These are phyloP conservation scores for Zootermopsis nevadensis DNA, from an alignment of 2,888 invertebrate genomes.

Conservation along the genomic window DNA sequence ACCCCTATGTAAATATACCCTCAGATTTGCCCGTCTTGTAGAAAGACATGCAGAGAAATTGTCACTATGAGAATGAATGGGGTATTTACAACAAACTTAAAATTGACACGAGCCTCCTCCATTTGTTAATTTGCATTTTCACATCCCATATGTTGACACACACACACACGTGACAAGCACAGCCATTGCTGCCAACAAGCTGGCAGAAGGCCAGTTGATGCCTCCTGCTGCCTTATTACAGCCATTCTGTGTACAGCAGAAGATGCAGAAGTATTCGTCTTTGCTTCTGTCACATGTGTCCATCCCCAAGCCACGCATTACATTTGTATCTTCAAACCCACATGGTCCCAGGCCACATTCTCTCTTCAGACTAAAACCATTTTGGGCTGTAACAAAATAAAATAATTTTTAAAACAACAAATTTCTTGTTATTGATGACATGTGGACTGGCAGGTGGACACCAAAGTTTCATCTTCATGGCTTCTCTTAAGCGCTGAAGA, in stretches of 20 bases:
- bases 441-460: too few species aligned
- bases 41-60: not conserved
- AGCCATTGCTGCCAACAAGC: not conserved
- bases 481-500: too few species aligned
- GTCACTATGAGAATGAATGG: not conserved
- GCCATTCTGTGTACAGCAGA: slow-evolving; percentile 62
- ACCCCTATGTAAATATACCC: not conserved
- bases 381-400: slow-evolving; percentile 58
- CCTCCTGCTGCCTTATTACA: slow-evolving; percentile 60
- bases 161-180: not conserved
- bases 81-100: not conserved
- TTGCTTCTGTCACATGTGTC: slow-evolving; percentile 62
- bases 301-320: slow-evolving; percentile 61
- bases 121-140: not conserved
- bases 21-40: not conserved
- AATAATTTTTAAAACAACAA: not conserved
- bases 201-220: slow-evolving; percentile 11
- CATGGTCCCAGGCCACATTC: slow-evolving; percentile 65
- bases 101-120: not conserved
- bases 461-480: too few species aligned
- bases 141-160: not conserved
- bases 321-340: slow-evolving; percentile 62
- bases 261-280: slow-evolving; percentile 63
- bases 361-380: slow-evolving; percentile 61
- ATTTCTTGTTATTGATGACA: too few species aligned